Base-by-base conservation (phyloP, 1,140 invertebrate species). In the Lanistes nyassanus region DNA sequence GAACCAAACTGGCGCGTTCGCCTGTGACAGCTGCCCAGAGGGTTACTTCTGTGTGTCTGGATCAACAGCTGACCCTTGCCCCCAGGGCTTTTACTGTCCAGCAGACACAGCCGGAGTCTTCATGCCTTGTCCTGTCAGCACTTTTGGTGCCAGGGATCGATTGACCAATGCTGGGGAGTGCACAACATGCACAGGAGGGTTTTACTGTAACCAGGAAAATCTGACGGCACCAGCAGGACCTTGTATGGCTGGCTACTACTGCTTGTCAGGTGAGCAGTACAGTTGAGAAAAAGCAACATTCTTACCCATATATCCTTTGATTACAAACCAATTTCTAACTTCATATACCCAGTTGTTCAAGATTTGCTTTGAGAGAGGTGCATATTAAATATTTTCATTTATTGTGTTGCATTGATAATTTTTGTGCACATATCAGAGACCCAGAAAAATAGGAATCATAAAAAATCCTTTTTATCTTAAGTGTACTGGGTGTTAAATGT, bases 61-160 rank as follows among this genome's bases (percentile, higher is more conserved):
- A 2, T 79, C 80, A 51, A 58, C 69, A 7, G 83, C 82, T 69
- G 85, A 85, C 26, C 82, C 84, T 11, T 88, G 87, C 65, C 86
- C 87, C 3, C 86, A 87, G 65, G 86, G 86, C 23, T 84, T 79
- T 68, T 88, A 87, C 75, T 88, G 87, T 72, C 85, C 85, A 36
- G 53, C 75, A 26, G 81, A 82, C n/a, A 85, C 85, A 16, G 84
- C 83, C 26, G 69, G 66, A 29, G 76, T 74, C n/a, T 75, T 79
- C 47, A 53, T 75, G 26, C 80, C 86, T 47, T 88, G 87, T 76
- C 87, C 87, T 13, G 78, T 83, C 53, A 85, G 86, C 66, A 87
- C 86, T 16, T 87, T 82, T 79, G 86, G 86, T 26, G 81, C 80
- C 9, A 84, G 74, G 19, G 69, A 68, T 13, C 80, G 74, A 62